A percentile compares a stretch with the other conserved stretches of the same genome.
phyloP scores from a whole-genome alignment of 2,888 invertebrate genomes.

The Habroteleia sp. region DNA sequence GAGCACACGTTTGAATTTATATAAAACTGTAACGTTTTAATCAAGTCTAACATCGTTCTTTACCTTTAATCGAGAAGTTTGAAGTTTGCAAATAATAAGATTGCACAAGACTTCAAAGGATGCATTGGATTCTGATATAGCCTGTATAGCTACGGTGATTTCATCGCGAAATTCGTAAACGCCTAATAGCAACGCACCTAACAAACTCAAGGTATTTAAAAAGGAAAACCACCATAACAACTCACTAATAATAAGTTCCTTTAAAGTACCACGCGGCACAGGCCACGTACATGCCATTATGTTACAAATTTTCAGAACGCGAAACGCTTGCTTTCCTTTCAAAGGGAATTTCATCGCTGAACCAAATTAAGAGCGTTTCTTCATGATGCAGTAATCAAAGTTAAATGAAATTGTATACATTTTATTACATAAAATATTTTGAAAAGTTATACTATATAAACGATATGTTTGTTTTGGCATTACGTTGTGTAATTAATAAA shows the following conservation, averaged over 20 bases:
- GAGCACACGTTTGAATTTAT: no score
- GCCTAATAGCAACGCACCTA: slow-evolving; percentile 66
- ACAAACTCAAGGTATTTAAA: slow-evolving; percentile 61
- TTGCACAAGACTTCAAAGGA: slow-evolving; percentile 69
- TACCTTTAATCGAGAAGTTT: slow-evolving; percentile 68
- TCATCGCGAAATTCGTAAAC: slow-evolving; percentile 66
- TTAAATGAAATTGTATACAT: no score
- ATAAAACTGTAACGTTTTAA: no score
- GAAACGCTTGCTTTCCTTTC: slow-evolving; percentile 41
- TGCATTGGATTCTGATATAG: slow-evolving; percentile 70
- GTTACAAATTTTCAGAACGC: slow-evolving; percentile 58
- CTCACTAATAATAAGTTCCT: slow-evolving; percentile 54
- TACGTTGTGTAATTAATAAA: no score
- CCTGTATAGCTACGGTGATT: slow-evolving; percentile 65
- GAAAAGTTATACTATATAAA: no score
- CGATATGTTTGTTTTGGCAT: no score
- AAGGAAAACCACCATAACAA: slow-evolving; percentile 66
- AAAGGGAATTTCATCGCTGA: no score
- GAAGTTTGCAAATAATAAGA: slow-evolving; percentile 68
- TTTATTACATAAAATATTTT: no score
- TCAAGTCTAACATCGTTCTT: no score
- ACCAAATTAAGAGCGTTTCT: no score
- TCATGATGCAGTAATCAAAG: no score
- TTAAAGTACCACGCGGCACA: slow-evolving; percentile 9
- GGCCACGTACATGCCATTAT: slow-evolving; percentile 70